Conservation (phyloP, 2,113 vertebrate genomes). For the Lepisosteus oculatus region DNA sequence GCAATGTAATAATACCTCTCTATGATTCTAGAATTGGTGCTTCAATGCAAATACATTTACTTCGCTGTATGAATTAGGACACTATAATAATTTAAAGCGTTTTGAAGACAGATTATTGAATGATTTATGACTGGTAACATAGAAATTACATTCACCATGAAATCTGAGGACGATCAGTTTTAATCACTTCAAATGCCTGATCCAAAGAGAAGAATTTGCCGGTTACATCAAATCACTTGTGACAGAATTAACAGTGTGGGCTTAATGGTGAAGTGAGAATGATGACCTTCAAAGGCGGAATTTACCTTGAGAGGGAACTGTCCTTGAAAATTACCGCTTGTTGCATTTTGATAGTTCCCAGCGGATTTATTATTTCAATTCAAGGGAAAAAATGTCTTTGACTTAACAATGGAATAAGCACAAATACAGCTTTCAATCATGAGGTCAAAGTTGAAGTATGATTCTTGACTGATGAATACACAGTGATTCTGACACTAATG, state of each 20-base stretch:
- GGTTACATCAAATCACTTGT: constrained; percentile 9
- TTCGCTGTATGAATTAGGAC: background rate
- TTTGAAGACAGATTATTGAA: background rate
- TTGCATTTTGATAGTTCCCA: background rate
- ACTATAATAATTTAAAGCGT: background rate
- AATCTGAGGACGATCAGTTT: background rate
- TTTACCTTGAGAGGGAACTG: background rate
- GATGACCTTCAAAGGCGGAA: background rate
- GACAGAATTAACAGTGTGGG: constrained; percentile 5
- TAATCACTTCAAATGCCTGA: background rate
- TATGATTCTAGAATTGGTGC: background rate
- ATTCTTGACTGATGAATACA: too few species aligned
- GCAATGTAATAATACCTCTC: background rate
- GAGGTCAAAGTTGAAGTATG: too few species aligned
- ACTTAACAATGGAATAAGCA: too few species aligned
- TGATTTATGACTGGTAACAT: background rate
- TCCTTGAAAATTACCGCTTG: background rate
- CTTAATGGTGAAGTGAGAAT: constrained; percentile 3
- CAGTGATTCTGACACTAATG: too few species aligned
- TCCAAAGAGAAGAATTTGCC: constrained; percentile 1
- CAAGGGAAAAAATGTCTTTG: background rate
- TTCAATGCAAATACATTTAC: background rate
- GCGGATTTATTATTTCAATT: background rate
- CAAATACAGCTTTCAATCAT: too few species aligned
- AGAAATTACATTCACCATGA: background rate